Evolutionary conservation across 2,888 invertebrate species (phyloP).

Genomic region (Trissolcus brochymenae): DNA sequence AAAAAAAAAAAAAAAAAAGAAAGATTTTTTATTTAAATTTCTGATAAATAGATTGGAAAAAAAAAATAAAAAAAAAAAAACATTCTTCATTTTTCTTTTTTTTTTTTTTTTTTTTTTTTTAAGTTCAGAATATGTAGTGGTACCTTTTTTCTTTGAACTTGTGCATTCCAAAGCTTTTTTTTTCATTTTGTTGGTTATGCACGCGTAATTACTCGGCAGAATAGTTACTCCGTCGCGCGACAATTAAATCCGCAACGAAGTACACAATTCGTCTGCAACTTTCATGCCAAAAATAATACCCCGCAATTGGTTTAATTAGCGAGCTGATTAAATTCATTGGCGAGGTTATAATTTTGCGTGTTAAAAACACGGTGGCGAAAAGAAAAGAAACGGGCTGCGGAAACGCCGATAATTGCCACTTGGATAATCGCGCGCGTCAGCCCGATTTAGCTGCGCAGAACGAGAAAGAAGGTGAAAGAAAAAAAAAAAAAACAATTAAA

Average conservation of each 20-base stretch:
- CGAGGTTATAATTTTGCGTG: conserved; percentile 4
- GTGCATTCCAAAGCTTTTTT: conserved; percentile 20
- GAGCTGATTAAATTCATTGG: conserved; percentile 20
- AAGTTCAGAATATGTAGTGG: no score
- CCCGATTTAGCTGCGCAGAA: not conserved
- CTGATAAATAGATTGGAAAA: no score
- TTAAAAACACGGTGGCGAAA: conserved; percentile 8
- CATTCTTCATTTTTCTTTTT: no score
- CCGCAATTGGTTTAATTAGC: conserved; percentile 29
- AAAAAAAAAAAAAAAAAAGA: no score
- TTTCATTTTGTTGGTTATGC: not conserved
- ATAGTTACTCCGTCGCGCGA: conserved; percentile 14
- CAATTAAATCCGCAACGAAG: conserved; percentile 16
- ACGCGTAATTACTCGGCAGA: conserved; percentile 27
- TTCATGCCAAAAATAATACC: conserved; percentile 15
- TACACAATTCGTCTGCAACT: conserved; percentile 9
- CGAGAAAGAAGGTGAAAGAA: no score
- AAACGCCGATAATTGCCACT: conserved; percentile 26
- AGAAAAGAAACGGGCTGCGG: not conserved
- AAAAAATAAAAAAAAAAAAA: conserved; percentile 2
- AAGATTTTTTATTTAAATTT: no score
- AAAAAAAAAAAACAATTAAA: conserved; percentile 10
- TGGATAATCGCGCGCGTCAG: conserved; percentile 1
- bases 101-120: no score
- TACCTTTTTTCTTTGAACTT: conserved; percentile 1